A percentile compares a stretch with the other conserved stretches of the same genome.
These are phyloP conservation scores for Papilio xuthus DNA, from an alignment of 1,140 invertebrate species.

Conservation along the genomic window DNA sequence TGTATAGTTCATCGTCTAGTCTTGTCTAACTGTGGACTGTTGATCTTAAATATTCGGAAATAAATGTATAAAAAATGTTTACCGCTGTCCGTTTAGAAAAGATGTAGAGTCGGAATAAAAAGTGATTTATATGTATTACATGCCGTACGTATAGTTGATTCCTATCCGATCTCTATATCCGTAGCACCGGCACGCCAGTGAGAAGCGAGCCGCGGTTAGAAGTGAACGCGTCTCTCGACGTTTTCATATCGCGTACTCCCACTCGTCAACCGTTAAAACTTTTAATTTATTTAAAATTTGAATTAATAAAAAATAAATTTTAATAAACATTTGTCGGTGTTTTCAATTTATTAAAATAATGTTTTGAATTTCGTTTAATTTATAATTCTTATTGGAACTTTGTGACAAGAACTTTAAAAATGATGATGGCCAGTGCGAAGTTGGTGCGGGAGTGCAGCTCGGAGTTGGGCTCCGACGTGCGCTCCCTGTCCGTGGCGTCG, in stretches of 20 bases:
- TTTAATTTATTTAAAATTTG: slow-evolving; percentile 8
- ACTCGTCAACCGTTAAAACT: slow-evolving; percentile 38
- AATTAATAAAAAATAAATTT: not conserved
- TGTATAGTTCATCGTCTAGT: not conserved
- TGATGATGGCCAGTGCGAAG: slow-evolving; percentile 82
- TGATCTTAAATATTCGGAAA: slow-evolving; percentile 8
- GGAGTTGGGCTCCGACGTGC: slow-evolving; percentile 76
- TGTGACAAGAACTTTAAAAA: slow-evolving; percentile 54
- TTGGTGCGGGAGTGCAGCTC: slow-evolving; percentile 80
- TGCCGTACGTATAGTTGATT: slow-evolving; percentile 26
- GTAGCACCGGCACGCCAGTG: slow-evolving; percentile 50
- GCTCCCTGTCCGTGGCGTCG: slow-evolving; percentile 76
- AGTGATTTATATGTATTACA: slow-evolving; percentile 31
- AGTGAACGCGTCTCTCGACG: slow-evolving; percentile 52
- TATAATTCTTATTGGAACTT: slow-evolving; percentile 10
- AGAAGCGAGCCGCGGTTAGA: slow-evolving; percentile 52
- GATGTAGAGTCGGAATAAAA: slow-evolving; percentile 15
- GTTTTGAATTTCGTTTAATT: not conserved
- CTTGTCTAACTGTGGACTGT: not conserved
- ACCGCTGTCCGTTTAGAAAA: slow-evolving; percentile 25
- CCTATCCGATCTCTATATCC: slow-evolving; percentile 39
- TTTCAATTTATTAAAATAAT: slow-evolving; percentile 6
- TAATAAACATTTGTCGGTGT: slow-evolving; percentile 1
- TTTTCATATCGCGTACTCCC: slow-evolving; percentile 47
- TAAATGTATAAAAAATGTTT: slow-evolving; percentile 18